Percentiles rank a stretch among this genome's conserved stretches.
Conservation (phyloP, 1,140 invertebrate species). For the Euborellia annulipes region DNA sequence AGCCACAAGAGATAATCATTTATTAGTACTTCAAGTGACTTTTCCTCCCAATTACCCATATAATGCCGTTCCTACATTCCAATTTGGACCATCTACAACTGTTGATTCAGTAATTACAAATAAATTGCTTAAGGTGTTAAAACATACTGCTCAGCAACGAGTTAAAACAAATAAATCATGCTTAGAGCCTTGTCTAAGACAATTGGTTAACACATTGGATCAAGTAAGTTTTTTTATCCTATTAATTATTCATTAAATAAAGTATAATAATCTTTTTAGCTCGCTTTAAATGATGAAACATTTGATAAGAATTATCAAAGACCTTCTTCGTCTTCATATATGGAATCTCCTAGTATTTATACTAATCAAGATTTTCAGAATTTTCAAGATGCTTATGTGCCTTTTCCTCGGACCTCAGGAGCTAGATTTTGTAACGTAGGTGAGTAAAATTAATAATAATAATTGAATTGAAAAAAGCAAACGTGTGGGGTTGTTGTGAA, state of each 20-base stretch:
- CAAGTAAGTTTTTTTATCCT: constrained; percentile 25
- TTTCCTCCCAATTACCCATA: constrained; percentile 68
- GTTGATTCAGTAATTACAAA: constrained; percentile 39
- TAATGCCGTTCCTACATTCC: constrained; percentile 52
- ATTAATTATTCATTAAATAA: background rate
- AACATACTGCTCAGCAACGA: constrained; percentile 52
- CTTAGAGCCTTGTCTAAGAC: constrained; percentile 60
- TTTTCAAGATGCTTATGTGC: constrained; percentile 66
- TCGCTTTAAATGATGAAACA: constrained; percentile 30
- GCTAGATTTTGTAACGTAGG: constrained; percentile 81
- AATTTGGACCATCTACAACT: constrained; percentile 42
- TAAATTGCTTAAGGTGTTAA: constrained; percentile 51
- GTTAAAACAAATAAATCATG: constrained; percentile 63
- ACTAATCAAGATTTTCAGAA: constrained; percentile 17
- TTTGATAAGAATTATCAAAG: constrained; percentile 24
- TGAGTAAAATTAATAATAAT: constrained; percentile 18
- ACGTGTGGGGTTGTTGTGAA: too few relatives aligned
- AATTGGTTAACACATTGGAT: constrained; percentile 52
- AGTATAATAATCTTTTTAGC: constrained; percentile 17
- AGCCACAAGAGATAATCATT: constrained; percentile 51
- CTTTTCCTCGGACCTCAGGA: constrained; percentile 85
- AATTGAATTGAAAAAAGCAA: too few relatives aligned
- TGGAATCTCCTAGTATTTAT: constrained; percentile 25
- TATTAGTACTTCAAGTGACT: constrained; percentile 56
- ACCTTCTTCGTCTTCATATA: constrained; percentile 18